Base-by-base conservation (phyloP, 2,113 vertebrate species). In the Pelusios castaneus region DNA sequence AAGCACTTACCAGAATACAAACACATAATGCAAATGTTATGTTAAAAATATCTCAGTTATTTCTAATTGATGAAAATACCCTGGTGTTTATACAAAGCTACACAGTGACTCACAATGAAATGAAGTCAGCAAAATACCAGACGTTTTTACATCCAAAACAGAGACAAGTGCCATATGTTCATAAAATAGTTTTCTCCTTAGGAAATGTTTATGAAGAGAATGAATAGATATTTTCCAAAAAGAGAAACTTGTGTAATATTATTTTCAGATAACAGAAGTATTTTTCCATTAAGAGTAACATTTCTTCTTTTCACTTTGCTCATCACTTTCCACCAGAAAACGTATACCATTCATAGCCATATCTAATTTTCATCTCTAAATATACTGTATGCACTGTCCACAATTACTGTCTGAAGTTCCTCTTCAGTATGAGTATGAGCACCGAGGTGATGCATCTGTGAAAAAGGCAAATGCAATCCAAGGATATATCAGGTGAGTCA, bases 161-260 rank as follows among this genome's bases (percentile, higher is more conserved):
- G 97, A 98, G 98, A 98, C 97, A 97, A 88, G 82, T 97, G 96
- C 98, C 98, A 98, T 98, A 98, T 98, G 98, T 96, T 98, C 98
- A 97, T 96, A 98, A 97, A 98, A 98, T 98, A 97, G 92, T 98
- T 98, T 98, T 96, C 94, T 97, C 90, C 97, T 98, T 98, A 98
- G 97, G 95, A 97, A 98, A 98, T 98, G 97, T 98, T 98, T 98
- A 97, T 97, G 95, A 97, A 97, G 94, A 96, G 95, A 98, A 95
- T 84, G 89, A 96, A 97, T 97, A 96, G 95, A 96, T 91, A 91
- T 83, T 95, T 97, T 89, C 95, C 95, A 95, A 96, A 97, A 96
- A 90, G 94, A 96, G 52, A 96, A 85, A 92, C 86, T 97, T 96
- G 96, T 95, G 91, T 95, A 96, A 96, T 93, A 95, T 85, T 95